Percentiles rank a stretch among this genome's conserved stretches.
These are phyloP conservation scores for Xenopus tropicalis DNA, from an alignment of 2,113 vertebrate species.

Conservation along the genomic window UCB_Xtro_10.0 CM004443.2:56066001-56066500, in stretches of 20 bases:
- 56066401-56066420: no score
- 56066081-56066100: conserved; percentile 17
- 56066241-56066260: neutral
- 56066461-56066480: no score
- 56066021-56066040: conserved; percentile 4
- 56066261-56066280: neutral
- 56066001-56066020: neutral
- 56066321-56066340: neutral
- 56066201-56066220: conserved; percentile 2
- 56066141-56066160: conserved; percentile 10
- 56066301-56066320: neutral
- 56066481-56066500: no score
- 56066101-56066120: conserved; percentile 2
- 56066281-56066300: neutral
- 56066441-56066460: no score
- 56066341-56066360: neutral
- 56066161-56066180: conserved; percentile 21
- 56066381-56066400: no score
- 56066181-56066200: neutral
- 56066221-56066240: neutral
- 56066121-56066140: conserved; percentile 20
- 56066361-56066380: no score
- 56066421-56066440: no score
- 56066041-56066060: conserved; percentile 20
- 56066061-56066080: conserved; percentile 12